Evolutionary conservation across 2,888 invertebrate species (phyloP), one percentile per base, ranked within the genome.

Genomic region (Operophtera brumata): DNA sequence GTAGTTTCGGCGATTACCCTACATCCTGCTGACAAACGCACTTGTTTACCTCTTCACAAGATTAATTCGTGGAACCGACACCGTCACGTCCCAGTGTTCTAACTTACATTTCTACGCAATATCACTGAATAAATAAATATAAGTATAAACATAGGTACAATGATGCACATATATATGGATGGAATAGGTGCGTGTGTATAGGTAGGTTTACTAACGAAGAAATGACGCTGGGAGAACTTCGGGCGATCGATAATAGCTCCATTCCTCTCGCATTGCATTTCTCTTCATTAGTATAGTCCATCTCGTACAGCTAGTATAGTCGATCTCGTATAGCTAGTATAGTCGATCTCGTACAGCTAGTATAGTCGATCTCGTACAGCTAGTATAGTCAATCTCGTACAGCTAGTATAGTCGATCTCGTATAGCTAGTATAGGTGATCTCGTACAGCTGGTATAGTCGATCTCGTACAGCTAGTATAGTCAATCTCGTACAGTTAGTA

Each of bases 191-290:
- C 43, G 34, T 20, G 36, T 26, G 20, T 47, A 36, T 28, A 41
- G 13, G 40, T 52, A 42, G 20, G 13, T 46, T 12, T 26, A 37
- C 30, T 44, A 35, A 46, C 51, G 40, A 46, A 42, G 57, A 39
- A 25, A 41, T 10, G 48, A 39, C 14, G 41, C 11, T 42, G 48
- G 48, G 57, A 12, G 45, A 41, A 47, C 47, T 52, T 48, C 56
- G 56, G 47, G 14, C 48, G 52, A 53, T 57, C 57, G 48, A 57
- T 57, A 49, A 25, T 41, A 52, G 30, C 51, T 30, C 41, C 44
- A 41, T 52, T 40, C 36, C 41, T 52, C 56, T 48, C 51, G 40
- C 25, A 36, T 43, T n/a, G n/a, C n/a, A n/a, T n/a, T n/a, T n/a
- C n/a, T n/a, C n/a, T n/a, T n/a, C n/a, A n/a, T n/a, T 5, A 3